A percentile compares a stretch with the other conserved stretches of the same genome.
Evolutionary conservation across 2,888 invertebrate species (phyloP).

Genomic region (Auanema sp.): DNA sequence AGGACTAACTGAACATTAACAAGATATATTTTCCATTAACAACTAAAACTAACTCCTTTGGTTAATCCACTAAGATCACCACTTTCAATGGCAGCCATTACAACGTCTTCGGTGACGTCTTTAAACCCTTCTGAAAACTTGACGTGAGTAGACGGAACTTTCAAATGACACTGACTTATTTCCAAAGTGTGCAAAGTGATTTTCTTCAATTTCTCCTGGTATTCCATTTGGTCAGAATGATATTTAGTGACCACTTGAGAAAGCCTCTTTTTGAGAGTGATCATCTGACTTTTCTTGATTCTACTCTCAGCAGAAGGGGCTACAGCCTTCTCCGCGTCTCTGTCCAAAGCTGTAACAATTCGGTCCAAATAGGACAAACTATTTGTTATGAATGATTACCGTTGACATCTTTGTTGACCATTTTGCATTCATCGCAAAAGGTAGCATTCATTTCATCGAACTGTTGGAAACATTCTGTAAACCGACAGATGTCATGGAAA

Average conservation of each 20-base stretch:
- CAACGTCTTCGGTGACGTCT: conserved; percentile 8
- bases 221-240: conserved; percentile 37
- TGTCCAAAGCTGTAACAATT: conserved; percentile 8
- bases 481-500: not conserved
- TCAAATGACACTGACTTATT: conserved; percentile 26
- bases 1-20: conserved; percentile 33
- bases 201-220: conserved; percentile 29
- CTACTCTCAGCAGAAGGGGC: conserved; percentile 14
- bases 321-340: conserved; percentile 8
- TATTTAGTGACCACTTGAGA: conserved; percentile 20
- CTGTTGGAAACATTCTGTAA: not conserved
- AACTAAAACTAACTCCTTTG: conserved; percentile 4
- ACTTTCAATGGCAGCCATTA: conserved; percentile 12
- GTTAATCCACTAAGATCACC: conserved; percentile 16
- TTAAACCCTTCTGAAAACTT: conserved; percentile 12
- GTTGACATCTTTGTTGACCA: not conserved
- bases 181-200: conserved; percentile 31
- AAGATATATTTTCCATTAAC: not conserved
- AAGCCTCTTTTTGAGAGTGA: conserved; percentile 2
- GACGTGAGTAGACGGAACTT: not conserved
- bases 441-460: not conserved
- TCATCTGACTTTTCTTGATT: conserved; percentile 14
- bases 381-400: not conserved
- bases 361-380: no score
- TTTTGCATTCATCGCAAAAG: conserved; percentile 2